Base-by-base conservation (phyloP, 2,113 vertebrate species). In the Chelonoidis abingdonii region DNA sequence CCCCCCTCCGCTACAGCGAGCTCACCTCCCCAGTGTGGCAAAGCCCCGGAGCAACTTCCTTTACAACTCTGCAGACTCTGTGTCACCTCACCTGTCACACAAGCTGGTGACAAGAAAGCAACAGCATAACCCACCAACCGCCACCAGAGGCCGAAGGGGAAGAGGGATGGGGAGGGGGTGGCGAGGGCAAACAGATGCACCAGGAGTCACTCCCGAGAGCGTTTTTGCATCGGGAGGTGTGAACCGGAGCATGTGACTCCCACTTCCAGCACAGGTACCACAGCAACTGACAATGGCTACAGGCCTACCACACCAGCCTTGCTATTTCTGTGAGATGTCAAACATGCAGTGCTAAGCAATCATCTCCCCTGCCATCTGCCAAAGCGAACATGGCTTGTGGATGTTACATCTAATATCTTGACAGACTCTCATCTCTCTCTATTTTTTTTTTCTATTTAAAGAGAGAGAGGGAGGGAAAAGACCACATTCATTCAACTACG, bases 21-120 rank as follows among this genome's bases (percentile, higher is more conserved):
- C 92, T 95, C 97, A 82, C 96, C 92, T 95, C 92, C 90, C 54
- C 82, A 94, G 90, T 80, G 96, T 89, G 22, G 96, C 52, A 97
- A 97, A 93, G 92, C 95, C 97, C 96, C 2, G 82, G 72, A 97
- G 97, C 96, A 94, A 85, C 82, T 89, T 97, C 91, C 56, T 96
- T 89, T 82, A 56, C 97, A 93, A 52, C 92, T 97, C 94, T 31
- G 0, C 95, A 47, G 57, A 76, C 95, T 95, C 90, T 0, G 57
- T 1, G 57, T 96, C 94, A 95, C 95, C 93, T 97, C 97, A 95
- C 98, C 94, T 97, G 96, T 97, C 97, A 97, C 97, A 88, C 91
- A 91, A 96, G 89, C 95, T 92, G 97, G 95, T 96, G 96, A 97
- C 96, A 95, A 90, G 84, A 31, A 47, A 91, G 84, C 5, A 82